Conservation (phyloP, 1,140 invertebrate genomes). For the Drosophila yakuba region DNA sequence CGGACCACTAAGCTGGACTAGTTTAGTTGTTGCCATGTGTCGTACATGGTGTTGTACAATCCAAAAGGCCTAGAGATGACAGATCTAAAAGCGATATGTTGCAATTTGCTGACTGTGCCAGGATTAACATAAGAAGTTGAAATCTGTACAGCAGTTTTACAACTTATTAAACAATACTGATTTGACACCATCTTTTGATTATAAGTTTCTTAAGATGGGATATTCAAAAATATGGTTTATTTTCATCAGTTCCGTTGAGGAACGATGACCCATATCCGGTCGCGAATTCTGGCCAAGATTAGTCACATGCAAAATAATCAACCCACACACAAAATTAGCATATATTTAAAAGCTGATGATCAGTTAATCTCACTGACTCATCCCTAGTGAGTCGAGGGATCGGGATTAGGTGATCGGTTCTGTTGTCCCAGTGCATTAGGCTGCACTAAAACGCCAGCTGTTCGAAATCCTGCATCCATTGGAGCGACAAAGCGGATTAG, state of each 20-base stretch:
- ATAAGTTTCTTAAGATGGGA: too few relatives aligned
- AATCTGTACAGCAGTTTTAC: not conserved
- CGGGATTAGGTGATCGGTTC: conserved; percentile 46
- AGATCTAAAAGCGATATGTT: conserved; percentile 31
- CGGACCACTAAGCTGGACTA: conserved; percentile 58
- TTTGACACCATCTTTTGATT: too few relatives aligned
- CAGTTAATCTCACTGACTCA: conserved; percentile 34
- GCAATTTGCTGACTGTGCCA: conserved; percentile 16
- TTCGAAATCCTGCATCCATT: conserved; percentile 53
- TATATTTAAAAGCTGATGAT: conserved; percentile 21
- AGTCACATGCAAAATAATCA: conserved; percentile 6
- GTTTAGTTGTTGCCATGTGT: conserved; percentile 71
- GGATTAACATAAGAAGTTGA: conserved; percentile 1
- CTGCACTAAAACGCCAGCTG: conserved; percentile 69
- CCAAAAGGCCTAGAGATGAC: conserved; percentile 58
- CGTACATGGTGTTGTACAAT: conserved; percentile 61
- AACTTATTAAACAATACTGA: too few relatives aligned
- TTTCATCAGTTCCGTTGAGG: too few relatives aligned
- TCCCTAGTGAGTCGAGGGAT: conserved; percentile 27
- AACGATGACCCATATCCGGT: conserved; percentile 1
- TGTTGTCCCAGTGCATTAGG: conserved; percentile 76
- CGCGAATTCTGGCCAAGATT: not conserved
- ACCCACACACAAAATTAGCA: conserved; percentile 12
- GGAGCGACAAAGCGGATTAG: conserved; percentile 80
- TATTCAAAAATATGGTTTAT: too few relatives aligned